phyloP scores from a whole-genome alignment of 2,797 vertebrate species.

The Oryzias sinensis region DNA sequence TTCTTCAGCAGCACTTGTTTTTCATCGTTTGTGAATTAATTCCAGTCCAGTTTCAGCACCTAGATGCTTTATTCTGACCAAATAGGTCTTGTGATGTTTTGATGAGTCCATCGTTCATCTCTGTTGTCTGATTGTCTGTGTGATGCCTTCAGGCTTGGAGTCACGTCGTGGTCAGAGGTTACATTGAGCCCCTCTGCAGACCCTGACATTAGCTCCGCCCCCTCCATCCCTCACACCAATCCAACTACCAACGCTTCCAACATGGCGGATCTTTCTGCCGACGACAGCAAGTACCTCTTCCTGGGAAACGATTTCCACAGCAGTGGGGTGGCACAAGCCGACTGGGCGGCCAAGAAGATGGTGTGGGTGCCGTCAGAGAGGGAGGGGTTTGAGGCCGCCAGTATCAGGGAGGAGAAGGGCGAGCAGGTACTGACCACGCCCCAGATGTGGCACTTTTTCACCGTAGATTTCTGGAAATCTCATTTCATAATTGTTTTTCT shows the following conservation, averaged over 20 bases:
- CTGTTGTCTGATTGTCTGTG: background rate
- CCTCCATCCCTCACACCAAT: background rate
- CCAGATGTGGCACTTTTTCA: no score
- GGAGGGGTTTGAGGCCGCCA: conserved; percentile 92
- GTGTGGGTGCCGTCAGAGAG: conserved; percentile 95
- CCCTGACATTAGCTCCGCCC: background rate
- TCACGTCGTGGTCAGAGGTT: conserved; percentile 36
- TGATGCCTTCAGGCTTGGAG: conserved; percentile 30
- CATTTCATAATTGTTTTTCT: no score
- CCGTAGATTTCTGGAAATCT: no score
- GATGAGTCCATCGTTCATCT: background rate
- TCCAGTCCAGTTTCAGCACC: no score
- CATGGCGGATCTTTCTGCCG: conserved; percentile 81
- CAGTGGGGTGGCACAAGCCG: conserved; percentile 88
- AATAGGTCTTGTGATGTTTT: no score
- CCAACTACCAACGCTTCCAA: conserved; percentile 36
- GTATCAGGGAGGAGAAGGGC: conserved; percentile 92
- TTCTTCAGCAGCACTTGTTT: no score
- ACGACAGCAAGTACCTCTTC: conserved; percentile 92
- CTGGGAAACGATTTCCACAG: conserved; percentile 87
- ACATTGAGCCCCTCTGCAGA: conserved; percentile 19
- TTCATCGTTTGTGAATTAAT: no score
- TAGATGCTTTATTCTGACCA: no score
- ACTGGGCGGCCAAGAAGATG: conserved; percentile 91
- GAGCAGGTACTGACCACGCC: conserved; percentile 75